Percentiles rank a stretch among this genome's conserved stretches.
These are phyloP conservation scores for Polydrusus pterygomalis DNA, from an alignment of 2,888 invertebrate species.

Conservation along the genomic window DNA sequence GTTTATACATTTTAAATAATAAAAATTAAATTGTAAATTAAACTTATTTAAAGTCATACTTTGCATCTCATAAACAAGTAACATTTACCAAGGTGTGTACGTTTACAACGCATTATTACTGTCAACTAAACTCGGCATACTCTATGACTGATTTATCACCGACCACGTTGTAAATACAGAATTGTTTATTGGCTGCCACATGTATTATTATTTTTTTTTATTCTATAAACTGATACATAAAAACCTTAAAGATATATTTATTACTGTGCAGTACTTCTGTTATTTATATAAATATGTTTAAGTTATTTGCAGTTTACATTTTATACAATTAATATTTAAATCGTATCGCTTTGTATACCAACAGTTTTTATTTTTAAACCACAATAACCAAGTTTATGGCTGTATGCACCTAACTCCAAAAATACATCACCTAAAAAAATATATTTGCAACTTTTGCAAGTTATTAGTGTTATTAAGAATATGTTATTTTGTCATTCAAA, in stretches of 20 bases:
- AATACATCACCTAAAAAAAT: not conserved
- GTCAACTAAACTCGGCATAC: too few relatives aligned
- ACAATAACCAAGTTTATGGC: not conserved
- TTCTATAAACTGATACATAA: not conserved
- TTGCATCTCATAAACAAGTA: too few relatives aligned
- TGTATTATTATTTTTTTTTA: not conserved
- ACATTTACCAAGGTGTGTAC: too few relatives aligned
- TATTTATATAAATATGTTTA: not conserved
- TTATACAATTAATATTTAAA: not conserved
- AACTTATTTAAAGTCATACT: too few relatives aligned
- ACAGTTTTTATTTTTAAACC: not conserved
- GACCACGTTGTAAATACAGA: too few relatives aligned
- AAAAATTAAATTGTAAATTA: too few relatives aligned
- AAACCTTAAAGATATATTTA: not conserved
- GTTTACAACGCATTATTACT: too few relatives aligned
- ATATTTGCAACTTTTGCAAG: too few relatives aligned
- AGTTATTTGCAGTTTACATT: not conserved
- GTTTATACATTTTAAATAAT: too few relatives aligned
- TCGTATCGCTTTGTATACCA: not conserved
- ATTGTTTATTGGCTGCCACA: constrained; percentile 1
- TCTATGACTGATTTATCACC: too few relatives aligned
- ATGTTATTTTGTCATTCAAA: too few relatives aligned
- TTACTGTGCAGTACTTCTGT: not conserved
- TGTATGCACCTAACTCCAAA: not conserved
- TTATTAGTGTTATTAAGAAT: too few relatives aligned